Percentiles rank a stretch among this genome's conserved stretches.
Conservation (phyloP, 2,888 invertebrate species). For the Pheosia gnoma region DNA sequence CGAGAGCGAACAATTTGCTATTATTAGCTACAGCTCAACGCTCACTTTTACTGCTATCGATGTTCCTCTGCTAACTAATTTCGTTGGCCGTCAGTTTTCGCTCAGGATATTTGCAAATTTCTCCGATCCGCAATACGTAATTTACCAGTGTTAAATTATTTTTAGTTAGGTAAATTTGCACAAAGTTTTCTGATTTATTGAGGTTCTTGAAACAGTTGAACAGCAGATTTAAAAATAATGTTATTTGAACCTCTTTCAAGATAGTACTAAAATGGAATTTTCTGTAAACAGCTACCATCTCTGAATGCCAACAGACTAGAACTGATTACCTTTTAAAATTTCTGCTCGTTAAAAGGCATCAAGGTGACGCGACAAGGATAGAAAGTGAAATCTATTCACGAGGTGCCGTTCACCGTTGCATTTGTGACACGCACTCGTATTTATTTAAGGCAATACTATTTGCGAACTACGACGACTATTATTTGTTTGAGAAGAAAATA, state of each 20-base stretch:
- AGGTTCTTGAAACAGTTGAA: no score
- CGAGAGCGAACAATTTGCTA: slow-evolving; percentile 15
- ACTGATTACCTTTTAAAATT: slow-evolving; percentile 14
- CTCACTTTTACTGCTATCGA: slow-evolving; percentile 11
- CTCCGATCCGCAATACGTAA: no score
- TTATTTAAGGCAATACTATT: slow-evolving; percentile 51
- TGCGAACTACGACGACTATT: slow-evolving; percentile 38
- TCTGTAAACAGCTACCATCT: slow-evolving; percentile 4
- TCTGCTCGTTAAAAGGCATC: slow-evolving; percentile 41
- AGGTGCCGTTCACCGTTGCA: slow-evolving; percentile 65
- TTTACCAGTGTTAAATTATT: no score
- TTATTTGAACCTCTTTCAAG: no score
- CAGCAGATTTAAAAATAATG: no score
- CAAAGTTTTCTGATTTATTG: no score
- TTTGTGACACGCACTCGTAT: slow-evolving; percentile 39
- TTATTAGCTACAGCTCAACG: slow-evolving; percentile 5
- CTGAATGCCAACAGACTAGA: slow-evolving; percentile 10
- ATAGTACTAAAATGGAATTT: no score
- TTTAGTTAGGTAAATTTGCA: no score
- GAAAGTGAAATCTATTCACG: slow-evolving; percentile 75
- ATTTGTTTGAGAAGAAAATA: slow-evolving; percentile 16
- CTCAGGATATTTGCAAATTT: not conserved
- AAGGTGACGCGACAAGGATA: slow-evolving; percentile 68
- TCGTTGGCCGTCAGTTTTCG: not conserved
- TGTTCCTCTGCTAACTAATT: slow-evolving; percentile 1